Evolutionary conservation across 1,140 invertebrate species (phyloP).

Genomic region (Lordiphosa mommai): DNA sequence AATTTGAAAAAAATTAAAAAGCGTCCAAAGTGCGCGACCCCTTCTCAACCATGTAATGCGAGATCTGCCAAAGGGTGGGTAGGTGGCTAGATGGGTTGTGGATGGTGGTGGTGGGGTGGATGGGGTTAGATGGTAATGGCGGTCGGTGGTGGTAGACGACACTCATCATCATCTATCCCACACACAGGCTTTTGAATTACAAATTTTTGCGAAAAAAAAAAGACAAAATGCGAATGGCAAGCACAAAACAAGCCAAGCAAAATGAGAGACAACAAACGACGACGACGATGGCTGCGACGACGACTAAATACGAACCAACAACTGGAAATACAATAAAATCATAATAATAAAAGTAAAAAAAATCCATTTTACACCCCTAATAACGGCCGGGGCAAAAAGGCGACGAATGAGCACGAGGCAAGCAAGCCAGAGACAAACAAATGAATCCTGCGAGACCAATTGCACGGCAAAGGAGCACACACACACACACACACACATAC

Average conservation of each 20-base stretch:
- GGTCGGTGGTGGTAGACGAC: conserved; percentile 16
- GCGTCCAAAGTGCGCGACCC: conserved; percentile 26
- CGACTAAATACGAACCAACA: conserved; percentile 51
- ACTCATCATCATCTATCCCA: conserved; percentile 24
- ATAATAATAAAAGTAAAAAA: conserved; percentile 79
- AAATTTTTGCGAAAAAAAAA: conserved; percentile 59
- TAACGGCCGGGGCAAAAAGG: conserved; percentile 28
- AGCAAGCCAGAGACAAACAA: conserved; percentile 56
- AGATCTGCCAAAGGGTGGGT: conserved; percentile 38
- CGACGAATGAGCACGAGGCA: conserved; percentile 20
- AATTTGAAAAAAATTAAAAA: conserved; percentile 54
- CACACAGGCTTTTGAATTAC: conserved; percentile 46
- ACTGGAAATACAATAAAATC: conserved; percentile 77
- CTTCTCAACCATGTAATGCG: conserved; percentile 21
- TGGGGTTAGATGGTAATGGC: conserved; percentile 4
- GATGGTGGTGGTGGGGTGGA: neutral
- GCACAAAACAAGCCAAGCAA: conserved; percentile 47
- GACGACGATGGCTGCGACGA: conserved; percentile 8
- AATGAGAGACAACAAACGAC: conserved; percentile 52
- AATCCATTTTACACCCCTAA: conserved; percentile 79
- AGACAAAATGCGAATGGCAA: conserved; percentile 65
- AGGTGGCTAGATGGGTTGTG: neutral
- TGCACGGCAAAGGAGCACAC: conserved; percentile 48
- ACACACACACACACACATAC: conserved; percentile 7
- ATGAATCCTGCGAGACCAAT: conserved; percentile 78